Evolutionary conservation across 1,140 invertebrate species (phyloP).

Genomic region (Apis cerana): DNA sequence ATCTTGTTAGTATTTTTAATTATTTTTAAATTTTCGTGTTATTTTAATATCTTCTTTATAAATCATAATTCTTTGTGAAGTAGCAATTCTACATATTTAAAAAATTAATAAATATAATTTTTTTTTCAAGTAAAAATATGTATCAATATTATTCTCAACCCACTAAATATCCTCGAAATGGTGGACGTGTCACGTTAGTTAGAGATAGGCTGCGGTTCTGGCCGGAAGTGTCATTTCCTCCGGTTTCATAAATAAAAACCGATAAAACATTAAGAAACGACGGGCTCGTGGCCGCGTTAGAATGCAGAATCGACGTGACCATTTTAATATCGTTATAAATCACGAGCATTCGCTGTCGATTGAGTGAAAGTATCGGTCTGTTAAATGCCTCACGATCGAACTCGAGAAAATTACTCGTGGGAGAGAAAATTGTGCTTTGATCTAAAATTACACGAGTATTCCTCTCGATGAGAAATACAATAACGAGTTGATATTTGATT

Average conservation of each 20-base stretch:
- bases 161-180: neutral
- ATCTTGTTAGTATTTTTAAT: too few species aligned
- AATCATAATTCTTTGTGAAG: too few species aligned
- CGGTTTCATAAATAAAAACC: slow-evolving; percentile 37
- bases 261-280: slow-evolving; percentile 20
- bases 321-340: slow-evolving; percentile 25
- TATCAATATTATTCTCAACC: too few species aligned
- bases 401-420: neutral
- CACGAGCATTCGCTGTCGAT: slow-evolving; percentile 1
- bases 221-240: slow-evolving; percentile 52
- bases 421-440: neutral
- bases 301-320: neutral
- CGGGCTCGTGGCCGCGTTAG: neutral
- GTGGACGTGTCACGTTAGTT: neutral
- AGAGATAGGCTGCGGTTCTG: neutral
- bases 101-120: too few species aligned
- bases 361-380: slow-evolving; percentile 5
- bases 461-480: neutral
- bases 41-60: too few species aligned
- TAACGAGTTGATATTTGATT: too few species aligned
- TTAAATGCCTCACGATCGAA: neutral
- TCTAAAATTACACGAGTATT: neutral
- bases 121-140: too few species aligned
- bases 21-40: too few species aligned
- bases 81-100: too few species aligned